Base-by-base conservation (phyloP, 2,113 vertebrate species). In the Lontra canadensis region DNA sequence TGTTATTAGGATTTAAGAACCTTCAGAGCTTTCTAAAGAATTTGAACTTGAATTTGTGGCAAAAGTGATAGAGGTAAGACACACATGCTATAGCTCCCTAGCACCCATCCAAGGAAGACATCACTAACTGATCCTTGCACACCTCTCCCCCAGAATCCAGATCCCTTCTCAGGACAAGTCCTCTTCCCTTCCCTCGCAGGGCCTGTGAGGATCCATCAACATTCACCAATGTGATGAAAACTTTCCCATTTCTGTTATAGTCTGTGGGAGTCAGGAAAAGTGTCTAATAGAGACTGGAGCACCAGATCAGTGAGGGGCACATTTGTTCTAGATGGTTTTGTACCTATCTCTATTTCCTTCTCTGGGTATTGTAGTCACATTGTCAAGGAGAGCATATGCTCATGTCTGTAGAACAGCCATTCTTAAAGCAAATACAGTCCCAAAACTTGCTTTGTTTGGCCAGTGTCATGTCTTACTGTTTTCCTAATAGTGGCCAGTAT, bases 311-410 rank as follows among this genome's bases (percentile, higher is more conserved):
- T 1, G 4, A 61, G 26, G 25, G 6, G 31, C 25, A 31, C 0
- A 4, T 34, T 39, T 20, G 5, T 76, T 5, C 23, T 8, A 59
- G 39, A 26, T 39, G 4, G 39, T 26, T 91, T 44, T 7, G 11
- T 17, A 26, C 26, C 0, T 2, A 11, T 0, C 8, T 44, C 69
- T 8, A 2, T 31, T 29, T 26, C 2, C 57, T 9, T n/a, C 18
- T 6, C n/a, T n/a, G 25, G 44, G 13, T 42, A 18, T 74, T 21
- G 6, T 11, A 71, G 26, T 14, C 14, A 21, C 20, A 47, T 47
- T 31, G 47, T 36, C 2, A 39, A 13, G 1, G 47, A 25, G 39
- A 34, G 14, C 25, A 1, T 34, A 13, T 23, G 31, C 5, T 13
- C 12, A 11, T 6, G 11, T 4, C 34, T 42, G 18, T 23, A 26